Evolutionary conservation across 1,140 invertebrate species (phyloP).

Genomic region (Leptestheria dahalacensis): DNA sequence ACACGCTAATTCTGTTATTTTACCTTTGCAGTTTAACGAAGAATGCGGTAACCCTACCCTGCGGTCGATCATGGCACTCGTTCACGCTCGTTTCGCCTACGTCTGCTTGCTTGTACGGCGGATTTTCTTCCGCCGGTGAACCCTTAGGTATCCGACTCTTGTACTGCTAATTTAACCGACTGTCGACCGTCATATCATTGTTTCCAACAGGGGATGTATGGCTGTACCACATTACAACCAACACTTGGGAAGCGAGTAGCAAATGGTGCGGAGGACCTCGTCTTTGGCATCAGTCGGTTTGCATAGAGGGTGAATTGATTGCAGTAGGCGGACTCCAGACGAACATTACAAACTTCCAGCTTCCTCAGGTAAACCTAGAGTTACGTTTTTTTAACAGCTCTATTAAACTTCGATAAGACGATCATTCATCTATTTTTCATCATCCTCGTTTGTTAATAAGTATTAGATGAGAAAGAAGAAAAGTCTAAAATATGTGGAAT

Average conservation of each 20-base stretch:
- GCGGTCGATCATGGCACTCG: constrained; percentile 33
- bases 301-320: background rate
- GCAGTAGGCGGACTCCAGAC: background rate
- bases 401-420: background rate
- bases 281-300: constrained; percentile 4
- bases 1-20: no score
- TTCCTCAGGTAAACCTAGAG: background rate
- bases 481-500: no score
- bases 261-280: background rate
- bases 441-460: no score
- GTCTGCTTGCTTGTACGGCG: constrained; percentile 31
- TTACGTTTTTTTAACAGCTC: no score
- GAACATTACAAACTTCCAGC: background rate
- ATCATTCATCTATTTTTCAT: background rate
- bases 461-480: no score
- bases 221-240: background rate
- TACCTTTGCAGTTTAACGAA: no score
- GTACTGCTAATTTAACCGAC: background rate
- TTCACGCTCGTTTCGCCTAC: constrained; percentile 25
- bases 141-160: background rate
- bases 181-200: background rate
- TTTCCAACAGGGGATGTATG: constrained; percentile 2
- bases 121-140: constrained; percentile 21
- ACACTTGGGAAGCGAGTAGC: background rate
- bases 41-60: constrained; percentile 22